Conservation (phyloP, 2,888 invertebrate species). For the Sphecodes monilicornis region DNA sequence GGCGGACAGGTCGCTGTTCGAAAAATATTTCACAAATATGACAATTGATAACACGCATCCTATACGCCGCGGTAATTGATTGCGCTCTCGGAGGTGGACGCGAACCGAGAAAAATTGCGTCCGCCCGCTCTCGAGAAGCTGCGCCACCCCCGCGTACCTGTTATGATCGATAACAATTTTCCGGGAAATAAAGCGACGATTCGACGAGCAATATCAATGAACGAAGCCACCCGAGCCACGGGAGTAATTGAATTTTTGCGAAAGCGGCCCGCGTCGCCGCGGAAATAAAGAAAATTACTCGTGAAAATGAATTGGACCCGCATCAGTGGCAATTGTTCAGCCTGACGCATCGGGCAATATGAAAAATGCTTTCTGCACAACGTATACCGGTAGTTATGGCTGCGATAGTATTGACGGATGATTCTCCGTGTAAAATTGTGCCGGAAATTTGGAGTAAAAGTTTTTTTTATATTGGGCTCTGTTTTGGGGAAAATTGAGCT, state of each 20-base stretch:
- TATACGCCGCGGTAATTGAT: constrained; percentile 43
- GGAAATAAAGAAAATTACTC: neutral
- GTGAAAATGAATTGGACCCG: neutral
- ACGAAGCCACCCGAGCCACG: neutral
- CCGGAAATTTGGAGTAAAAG: neutral
- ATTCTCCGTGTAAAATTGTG: neutral
- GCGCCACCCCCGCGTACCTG: neutral
- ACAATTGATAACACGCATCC: constrained; percentile 48
- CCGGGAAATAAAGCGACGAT: constrained; percentile 27
- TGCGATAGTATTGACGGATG: neutral
- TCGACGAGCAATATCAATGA: constrained; percentile 11
- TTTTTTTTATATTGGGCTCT: neutral
- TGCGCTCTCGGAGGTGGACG: constrained; percentile 22
- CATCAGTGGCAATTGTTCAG: neutral
- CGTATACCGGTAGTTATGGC: neutral
- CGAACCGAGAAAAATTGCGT: constrained; percentile 32
- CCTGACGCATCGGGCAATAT: neutral
- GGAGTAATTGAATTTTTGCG: constrained; percentile 27
- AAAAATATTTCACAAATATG: constrained; percentile 50
- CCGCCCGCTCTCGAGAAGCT: neutral
- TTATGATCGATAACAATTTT: constrained; percentile 27
- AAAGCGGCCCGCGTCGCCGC: neutral
- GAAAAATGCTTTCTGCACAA: neutral
- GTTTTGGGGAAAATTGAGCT: neutral
- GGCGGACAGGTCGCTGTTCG: neutral